A percentile compares a stretch with the other conserved stretches of the same genome.
phyloP scores from a whole-genome alignment of 2,113 vertebrate species.

The Dasypus novemcinctus region DNA sequence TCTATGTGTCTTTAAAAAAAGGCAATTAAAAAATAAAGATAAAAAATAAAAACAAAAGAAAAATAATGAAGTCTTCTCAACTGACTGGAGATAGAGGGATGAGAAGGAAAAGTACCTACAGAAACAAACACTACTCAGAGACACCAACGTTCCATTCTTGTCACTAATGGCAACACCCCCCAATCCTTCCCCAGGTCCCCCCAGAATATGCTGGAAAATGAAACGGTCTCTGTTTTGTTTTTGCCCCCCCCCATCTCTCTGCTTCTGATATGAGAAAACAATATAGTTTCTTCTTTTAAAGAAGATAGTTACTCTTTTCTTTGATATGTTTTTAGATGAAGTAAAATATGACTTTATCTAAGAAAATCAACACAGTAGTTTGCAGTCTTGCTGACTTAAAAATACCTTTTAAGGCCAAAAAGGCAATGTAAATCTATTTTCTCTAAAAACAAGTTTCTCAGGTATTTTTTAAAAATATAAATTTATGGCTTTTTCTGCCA shows the following conservation, averaged over 20 bases:
- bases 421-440: background rate
- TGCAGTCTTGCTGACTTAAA: background rate
- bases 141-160: background rate
- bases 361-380: background rate
- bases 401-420: background rate
- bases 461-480: background rate
- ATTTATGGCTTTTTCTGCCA: background rate
- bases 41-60: no score
- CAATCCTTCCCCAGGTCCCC: rapidly evolving
- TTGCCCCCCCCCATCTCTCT: background rate
- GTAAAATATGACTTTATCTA: background rate
- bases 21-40: no score
- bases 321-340: background rate
- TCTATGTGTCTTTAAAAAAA: no score
- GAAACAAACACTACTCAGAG: background rate
- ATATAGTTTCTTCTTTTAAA: background rate
- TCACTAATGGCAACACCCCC: no score
- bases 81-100: background rate
- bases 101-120: background rate
- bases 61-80: background rate
- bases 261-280: background rate
- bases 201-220: background rate
- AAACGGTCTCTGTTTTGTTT: background rate
- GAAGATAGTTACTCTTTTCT: background rate
- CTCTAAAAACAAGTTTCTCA: background rate